Evolutionary conservation across 1,140 invertebrate genomes (phyloP).

Genomic region (Drosophila kurseongensis): DNA sequence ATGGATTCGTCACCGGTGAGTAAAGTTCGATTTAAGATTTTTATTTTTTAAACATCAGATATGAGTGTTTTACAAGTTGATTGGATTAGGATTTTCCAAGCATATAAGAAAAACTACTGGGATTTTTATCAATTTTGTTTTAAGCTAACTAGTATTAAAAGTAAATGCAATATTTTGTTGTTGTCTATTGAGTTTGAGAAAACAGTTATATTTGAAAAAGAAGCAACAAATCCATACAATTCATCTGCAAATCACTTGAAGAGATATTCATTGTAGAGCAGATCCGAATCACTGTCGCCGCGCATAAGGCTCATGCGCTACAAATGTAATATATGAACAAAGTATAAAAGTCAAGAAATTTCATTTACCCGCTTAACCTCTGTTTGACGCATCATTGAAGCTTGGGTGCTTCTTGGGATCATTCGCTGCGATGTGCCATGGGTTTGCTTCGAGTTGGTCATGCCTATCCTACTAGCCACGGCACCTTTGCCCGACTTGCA

Average conservation of each 20-base stretch:
- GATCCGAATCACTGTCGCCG: slow-evolving; percentile 52
- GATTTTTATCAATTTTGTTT: background rate
- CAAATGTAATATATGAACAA: background rate
- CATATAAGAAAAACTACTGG: too few relatives aligned
- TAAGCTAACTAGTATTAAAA: background rate
- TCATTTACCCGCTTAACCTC: slow-evolving; percentile 67
- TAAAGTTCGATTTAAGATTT: slow-evolving; percentile 14
- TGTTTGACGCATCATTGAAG: slow-evolving; percentile 66
- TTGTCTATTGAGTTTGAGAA: slow-evolving; percentile 9
- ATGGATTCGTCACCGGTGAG: slow-evolving; percentile 95
- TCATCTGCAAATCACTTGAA: slow-evolving; percentile 51
- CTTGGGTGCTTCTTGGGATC: slow-evolving; percentile 59
- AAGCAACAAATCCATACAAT: slow-evolving; percentile 13
- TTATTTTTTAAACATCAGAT: too few relatives aligned
- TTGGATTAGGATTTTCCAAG: too few relatives aligned
- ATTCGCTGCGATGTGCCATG: slow-evolving; percentile 10
- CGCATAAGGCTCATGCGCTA: slow-evolving; percentile 58
- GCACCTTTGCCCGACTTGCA: slow-evolving; percentile 10
- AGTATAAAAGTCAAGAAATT: too few relatives aligned
- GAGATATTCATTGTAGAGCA: slow-evolving; percentile 61
- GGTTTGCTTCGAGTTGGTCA: slow-evolving; percentile 8
- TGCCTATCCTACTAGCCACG: background rate
- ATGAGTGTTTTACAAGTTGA: too few relatives aligned
- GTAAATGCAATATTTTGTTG: background rate
- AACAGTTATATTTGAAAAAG: slow-evolving; percentile 18